A percentile compares a stretch with the other conserved stretches of the same genome.
phyloP scores from a whole-genome alignment of 2,888 invertebrate species.

The Nephrotoma guestfalica region DNA sequence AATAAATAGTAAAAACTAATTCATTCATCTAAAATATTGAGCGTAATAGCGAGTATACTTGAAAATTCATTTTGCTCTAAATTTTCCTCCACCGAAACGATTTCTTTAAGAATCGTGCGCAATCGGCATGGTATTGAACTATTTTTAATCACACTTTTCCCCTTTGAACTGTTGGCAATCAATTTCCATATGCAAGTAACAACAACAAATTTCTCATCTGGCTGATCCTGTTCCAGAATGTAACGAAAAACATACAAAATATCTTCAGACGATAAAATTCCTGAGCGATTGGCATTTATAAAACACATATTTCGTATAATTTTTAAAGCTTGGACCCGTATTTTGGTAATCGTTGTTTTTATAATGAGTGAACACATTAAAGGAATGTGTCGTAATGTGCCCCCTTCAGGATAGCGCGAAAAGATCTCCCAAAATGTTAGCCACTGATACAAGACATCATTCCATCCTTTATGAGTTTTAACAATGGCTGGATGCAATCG shows the following conservation, averaged over 20 bases:
- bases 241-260: conserved; percentile 9
- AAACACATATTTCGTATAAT: conserved; percentile 30
- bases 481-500: conserved; percentile 21
- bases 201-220: conserved; percentile 23
- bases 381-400: conserved; percentile 19
- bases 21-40: conserved; percentile 17
- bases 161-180: conserved; percentile 24
- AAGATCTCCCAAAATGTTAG: conserved; percentile 27
- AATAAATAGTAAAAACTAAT: not conserved
- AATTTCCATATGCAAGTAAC: conserved; percentile 25
- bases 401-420: conserved; percentile 25
- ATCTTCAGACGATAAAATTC: conserved; percentile 17
- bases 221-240: conserved; percentile 13
- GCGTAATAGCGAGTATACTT: conserved; percentile 18
- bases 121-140: conserved; percentile 22
- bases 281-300: conserved; percentile 20
- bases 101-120: conserved; percentile 16
- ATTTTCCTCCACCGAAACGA: conserved; percentile 8
- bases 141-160: conserved; percentile 22
- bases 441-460: conserved; percentile 21
- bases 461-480: conserved; percentile 19
- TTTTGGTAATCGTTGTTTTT: conserved; percentile 13
- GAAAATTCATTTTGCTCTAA: conserved; percentile 15
- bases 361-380: conserved; percentile 19
- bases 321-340: conserved; percentile 20